A percentile compares a stretch with the other conserved stretches of the same genome.
Evolutionary conservation across 1,140 invertebrate genomes (phyloP).

Genomic region (Lordiphosa stackelbergi): DNA sequence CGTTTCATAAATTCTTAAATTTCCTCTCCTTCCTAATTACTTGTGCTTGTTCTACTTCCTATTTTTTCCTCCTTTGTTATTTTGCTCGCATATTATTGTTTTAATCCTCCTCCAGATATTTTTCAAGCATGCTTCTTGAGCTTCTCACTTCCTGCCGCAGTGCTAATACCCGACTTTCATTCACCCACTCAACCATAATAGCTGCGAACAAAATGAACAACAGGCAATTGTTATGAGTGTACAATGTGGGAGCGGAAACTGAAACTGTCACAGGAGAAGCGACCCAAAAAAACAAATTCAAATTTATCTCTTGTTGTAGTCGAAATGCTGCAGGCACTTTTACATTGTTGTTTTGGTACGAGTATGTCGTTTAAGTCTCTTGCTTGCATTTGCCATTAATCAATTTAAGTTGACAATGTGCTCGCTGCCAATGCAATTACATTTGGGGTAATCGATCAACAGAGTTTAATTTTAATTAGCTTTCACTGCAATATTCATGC

Average conservation of each 20-base stretch:
- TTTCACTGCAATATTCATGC: slow-evolving; percentile 8
- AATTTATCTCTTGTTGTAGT: slow-evolving; percentile 30
- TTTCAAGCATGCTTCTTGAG: slow-evolving; percentile 16
- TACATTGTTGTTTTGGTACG: neutral
- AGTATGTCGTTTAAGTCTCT: neutral
- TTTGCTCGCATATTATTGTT: neutral
- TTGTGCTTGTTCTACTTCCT: slow-evolving; percentile 18
- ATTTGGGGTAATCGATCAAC: slow-evolving; percentile 25
- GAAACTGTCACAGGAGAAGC: slow-evolving; percentile 35
- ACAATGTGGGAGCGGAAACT: slow-evolving; percentile 32
- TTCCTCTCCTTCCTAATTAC: neutral
- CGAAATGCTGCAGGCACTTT: neutral
- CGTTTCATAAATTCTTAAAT: neutral
- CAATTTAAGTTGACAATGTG: slow-evolving; percentile 2
- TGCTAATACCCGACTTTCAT: slow-evolving; percentile 45
- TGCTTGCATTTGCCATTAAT: slow-evolving; percentile 1
- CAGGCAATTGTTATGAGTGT: slow-evolving; percentile 19
- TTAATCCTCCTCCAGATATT: slow-evolving; percentile 11
- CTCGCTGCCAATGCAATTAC: neutral
- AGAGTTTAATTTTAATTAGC: slow-evolving; percentile 31
- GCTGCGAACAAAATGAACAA: slow-evolving; percentile 21
- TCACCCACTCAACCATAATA: slow-evolving; percentile 17
- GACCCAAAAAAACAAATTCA: slow-evolving; percentile 50
- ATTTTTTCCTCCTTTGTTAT: neutral
- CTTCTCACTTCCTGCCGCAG: slow-evolving; percentile 15